Evolutionary conservation across 2,797 vertebrate species (phyloP).

Genomic region (Siniperca undulata): DNA sequence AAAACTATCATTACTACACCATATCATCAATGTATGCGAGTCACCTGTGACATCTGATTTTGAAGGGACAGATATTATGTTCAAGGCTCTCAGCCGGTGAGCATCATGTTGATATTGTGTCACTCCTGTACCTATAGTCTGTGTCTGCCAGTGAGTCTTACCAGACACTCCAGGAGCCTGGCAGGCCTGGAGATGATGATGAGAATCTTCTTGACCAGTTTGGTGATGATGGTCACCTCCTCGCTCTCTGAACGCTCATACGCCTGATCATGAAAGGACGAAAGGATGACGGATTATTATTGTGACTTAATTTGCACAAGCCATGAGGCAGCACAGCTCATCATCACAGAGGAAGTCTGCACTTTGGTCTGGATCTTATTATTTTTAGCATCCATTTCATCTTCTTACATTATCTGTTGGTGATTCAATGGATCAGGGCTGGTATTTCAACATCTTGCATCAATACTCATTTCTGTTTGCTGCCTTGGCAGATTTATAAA

Average conservation of each 20-base stretch:
- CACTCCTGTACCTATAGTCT: neutral
- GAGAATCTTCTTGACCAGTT: constrained; percentile 92
- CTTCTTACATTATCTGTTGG: constrained; percentile 42
- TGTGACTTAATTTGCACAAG: constrained; percentile 23
- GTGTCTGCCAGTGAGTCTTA: constrained; percentile 72
- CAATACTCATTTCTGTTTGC: constrained; percentile 3
- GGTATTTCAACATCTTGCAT: constrained; percentile 41
- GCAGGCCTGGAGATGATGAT: constrained; percentile 94
- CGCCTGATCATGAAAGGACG: constrained; percentile 82
- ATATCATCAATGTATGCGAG: constrained; percentile 32
- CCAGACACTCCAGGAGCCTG: constrained; percentile 93
- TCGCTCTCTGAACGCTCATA: constrained; percentile 93
- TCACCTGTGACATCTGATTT: constrained; percentile 22
- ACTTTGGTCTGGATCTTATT: constrained; percentile 17
- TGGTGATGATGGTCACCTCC: constrained; percentile 91
- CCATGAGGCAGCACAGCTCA: constrained; percentile 18
- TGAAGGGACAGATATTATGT: constrained; percentile 13
- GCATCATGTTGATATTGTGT: constrained; percentile 9
- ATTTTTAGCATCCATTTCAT: constrained; percentile 63
- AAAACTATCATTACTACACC: constrained; percentile 44
- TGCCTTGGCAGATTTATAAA: constrained; percentile 24
- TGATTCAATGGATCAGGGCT: constrained; percentile 31
- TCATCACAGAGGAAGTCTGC: constrained; percentile 23
- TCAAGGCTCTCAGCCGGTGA: constrained; percentile 2
- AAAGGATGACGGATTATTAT: constrained; percentile 41